Evolutionary conservation across 2,113 vertebrate species (phyloP).

Genomic region (Psammodynastes pulverulentus): DNA sequence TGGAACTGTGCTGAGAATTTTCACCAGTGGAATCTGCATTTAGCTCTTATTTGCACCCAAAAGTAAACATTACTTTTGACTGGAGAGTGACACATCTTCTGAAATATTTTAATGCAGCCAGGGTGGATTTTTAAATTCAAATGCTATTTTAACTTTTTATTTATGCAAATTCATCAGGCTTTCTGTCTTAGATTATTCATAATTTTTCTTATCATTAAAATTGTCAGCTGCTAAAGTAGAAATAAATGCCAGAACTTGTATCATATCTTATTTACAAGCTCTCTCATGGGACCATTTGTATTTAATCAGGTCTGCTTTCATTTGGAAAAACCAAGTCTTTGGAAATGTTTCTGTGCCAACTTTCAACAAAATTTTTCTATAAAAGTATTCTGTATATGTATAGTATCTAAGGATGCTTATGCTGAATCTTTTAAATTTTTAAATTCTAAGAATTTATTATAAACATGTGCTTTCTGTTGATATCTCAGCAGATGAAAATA

Average conservation of each 20-base stretch:
- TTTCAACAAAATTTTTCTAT: not conserved
- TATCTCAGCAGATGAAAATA: not conserved
- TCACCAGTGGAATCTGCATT: constrained; percentile 12
- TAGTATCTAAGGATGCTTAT: not conserved
- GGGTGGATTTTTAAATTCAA: constrained; percentile 23
- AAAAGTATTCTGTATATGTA: not conserved
- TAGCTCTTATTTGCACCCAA: not conserved
- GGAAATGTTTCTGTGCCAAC: not conserved
- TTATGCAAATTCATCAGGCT: not conserved
- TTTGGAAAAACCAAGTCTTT: not conserved
- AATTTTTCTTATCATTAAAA: not conserved
- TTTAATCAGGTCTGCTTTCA: not conserved
- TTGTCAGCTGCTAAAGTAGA: not conserved
- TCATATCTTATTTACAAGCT: not conserved
- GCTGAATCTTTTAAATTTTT: not conserved
- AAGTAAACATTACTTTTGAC: constrained; percentile 9
- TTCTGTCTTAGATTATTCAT: constrained; percentile 23
- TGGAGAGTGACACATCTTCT: not conserved
- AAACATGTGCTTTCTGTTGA: not conserved
- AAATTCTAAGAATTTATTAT: constrained; percentile 4
- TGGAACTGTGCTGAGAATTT: constrained; percentile 21
- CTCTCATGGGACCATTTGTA: not conserved
- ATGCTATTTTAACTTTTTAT: constrained; percentile 25
- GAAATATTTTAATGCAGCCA: constrained; percentile 14
- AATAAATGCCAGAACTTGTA: constrained; percentile 15